Conservation (phyloP, 2,888 invertebrate species). For the Ephialtes manifestator region DNA sequence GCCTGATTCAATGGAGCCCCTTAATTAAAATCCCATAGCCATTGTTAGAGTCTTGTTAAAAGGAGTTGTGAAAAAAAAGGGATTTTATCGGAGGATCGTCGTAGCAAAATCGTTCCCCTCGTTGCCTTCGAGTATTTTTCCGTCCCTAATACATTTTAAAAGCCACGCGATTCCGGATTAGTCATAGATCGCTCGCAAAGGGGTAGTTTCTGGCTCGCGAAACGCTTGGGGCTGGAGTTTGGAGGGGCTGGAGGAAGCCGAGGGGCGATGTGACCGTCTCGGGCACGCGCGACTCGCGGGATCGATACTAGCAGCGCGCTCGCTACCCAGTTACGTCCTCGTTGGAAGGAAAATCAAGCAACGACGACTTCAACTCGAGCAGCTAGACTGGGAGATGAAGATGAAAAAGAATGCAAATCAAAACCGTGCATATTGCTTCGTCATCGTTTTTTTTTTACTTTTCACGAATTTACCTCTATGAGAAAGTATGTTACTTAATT, state of each 20-base stretch:
- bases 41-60: too few species aligned
- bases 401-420: background rate
- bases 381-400: conserved; percentile 5
- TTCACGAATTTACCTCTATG: too few species aligned
- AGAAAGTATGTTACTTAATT: too few species aligned
- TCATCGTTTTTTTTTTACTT: too few species aligned
- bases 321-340: conserved; percentile 44
- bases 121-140: conserved; percentile 33
- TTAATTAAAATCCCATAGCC: too few species aligned
- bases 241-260: conserved; percentile 37
- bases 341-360: conserved; percentile 21
- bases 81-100: background rate
- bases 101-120: conserved; percentile 1
- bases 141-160: conserved; percentile 43
- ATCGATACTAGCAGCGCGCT: conserved; percentile 78
- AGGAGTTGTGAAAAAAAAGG: too few species aligned
- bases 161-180: conserved; percentile 73
- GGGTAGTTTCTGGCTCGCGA: conserved; percentile 57
- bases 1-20: background rate
- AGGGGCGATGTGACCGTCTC: conserved; percentile 55
- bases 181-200: conserved; percentile 69
- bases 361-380: background rate
- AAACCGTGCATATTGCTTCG: background rate
- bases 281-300: conserved; percentile 80
- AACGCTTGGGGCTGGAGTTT: conserved; percentile 49